Conservation (phyloP, 2,797 vertebrate species). For the Rhabdomys pumilio region DNA sequence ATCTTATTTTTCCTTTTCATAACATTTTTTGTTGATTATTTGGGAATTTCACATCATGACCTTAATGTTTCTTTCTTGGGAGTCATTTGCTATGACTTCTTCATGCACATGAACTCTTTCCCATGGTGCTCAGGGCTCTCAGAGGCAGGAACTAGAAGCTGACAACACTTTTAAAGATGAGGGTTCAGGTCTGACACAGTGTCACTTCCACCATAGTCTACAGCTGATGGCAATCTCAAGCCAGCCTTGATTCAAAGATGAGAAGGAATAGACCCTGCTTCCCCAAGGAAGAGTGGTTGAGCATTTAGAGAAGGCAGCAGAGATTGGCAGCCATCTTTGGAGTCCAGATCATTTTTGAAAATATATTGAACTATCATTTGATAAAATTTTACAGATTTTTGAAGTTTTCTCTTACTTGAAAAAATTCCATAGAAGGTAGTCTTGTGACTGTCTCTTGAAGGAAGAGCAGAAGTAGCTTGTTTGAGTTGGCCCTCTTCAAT, state of each 20-base stretch:
- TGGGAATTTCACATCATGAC: not conserved
- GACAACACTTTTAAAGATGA: not conserved
- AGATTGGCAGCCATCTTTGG: not conserved
- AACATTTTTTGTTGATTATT: too few relatives aligned
- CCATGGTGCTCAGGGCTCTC: not conserved
- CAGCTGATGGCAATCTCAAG: not conserved
- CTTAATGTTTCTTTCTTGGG: not conserved
- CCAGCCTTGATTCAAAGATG: not conserved
- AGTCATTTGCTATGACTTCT: not conserved
- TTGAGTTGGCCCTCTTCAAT: not conserved
- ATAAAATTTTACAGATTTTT: not conserved
- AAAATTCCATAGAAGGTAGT: slow-evolving; percentile 6
- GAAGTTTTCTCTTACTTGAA: not conserved
- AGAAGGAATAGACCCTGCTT: not conserved
- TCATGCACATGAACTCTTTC: not conserved
- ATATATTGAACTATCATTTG: not conserved
- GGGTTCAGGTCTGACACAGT: not conserved
- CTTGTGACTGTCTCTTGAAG: not conserved
- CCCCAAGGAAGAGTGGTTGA: not conserved
- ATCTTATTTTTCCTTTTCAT: too few relatives aligned
- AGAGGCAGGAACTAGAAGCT: not conserved
- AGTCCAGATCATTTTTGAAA: slow-evolving; percentile 13
- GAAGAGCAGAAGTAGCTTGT: not conserved
- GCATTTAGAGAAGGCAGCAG: not conserved
- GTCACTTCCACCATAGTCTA: not conserved